A percentile compares a stretch with the other conserved stretches of the same genome.
Evolutionary conservation across 2,113 vertebrate species (phyloP).

Genomic region (Strix aluco): DNA sequence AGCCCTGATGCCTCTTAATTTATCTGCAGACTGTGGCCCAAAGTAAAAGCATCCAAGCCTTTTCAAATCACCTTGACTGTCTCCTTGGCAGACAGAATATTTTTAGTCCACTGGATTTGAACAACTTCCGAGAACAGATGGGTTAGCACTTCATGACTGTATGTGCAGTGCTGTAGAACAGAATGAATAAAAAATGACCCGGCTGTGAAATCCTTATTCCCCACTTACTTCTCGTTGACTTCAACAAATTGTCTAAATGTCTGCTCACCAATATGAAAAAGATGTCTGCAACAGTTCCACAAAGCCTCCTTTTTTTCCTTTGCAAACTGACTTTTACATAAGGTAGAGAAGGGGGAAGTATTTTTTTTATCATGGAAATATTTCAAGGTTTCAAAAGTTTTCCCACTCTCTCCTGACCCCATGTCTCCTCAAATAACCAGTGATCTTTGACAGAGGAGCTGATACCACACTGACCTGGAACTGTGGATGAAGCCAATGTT

Average conservation of each 20-base stretch:
- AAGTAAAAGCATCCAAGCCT: slow-evolving; percentile 3
- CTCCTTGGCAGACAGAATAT: slow-evolving; percentile 14
- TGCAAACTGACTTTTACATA: not conserved
- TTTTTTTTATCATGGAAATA: not conserved
- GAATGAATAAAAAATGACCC: not conserved
- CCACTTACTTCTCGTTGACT: not conserved
- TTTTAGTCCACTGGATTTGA: slow-evolving; percentile 36
- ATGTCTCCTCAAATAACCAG: not conserved
- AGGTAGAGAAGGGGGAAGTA: not conserved
- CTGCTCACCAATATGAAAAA: not conserved
- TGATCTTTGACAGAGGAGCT: not conserved
- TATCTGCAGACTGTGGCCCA: not conserved
- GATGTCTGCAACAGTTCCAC: not conserved
- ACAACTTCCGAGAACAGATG: slow-evolving; percentile 2
- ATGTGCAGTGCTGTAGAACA: not conserved
- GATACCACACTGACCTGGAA: not conserved
- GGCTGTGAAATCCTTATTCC: not conserved
- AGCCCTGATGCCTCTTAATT: not conserved
- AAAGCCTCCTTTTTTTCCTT: not conserved
- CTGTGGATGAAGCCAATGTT: not conserved
- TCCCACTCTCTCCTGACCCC: not conserved
- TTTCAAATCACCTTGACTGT: slow-evolving; percentile 14
- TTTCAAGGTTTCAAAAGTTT: not conserved
- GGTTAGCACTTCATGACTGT: not conserved
- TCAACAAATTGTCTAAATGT: not conserved